Evolutionary conservation across 2,888 invertebrate species (phyloP), one percentile per base, ranked within the genome.

Genomic region (Dasysyrphus tricinctus): DNA sequence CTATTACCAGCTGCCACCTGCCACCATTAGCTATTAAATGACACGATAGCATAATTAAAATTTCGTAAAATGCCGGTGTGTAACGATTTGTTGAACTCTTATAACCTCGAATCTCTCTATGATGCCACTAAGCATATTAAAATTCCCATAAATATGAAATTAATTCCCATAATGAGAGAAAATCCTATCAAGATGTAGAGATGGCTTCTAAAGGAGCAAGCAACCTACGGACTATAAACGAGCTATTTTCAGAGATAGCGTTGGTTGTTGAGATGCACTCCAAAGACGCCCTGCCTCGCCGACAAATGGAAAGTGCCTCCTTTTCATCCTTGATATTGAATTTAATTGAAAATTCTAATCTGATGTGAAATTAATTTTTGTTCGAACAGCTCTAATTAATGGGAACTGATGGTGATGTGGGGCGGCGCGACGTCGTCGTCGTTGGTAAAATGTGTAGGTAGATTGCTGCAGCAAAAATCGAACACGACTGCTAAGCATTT

Each of bases 261-360:
- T 24, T 61, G 19, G 42, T 24, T 67, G 49, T 49, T 67, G 19
- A 72, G 70, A 42, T 78, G 82, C 78, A 74, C n/a, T 42, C 63
- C n/a, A 16, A n/a, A n/a, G 7, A n/a, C n/a, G 1, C 32, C 49
- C 5, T 16, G 32, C 32, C 65, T 0, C 24, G 24, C 14, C 14
- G 49, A 67, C 32, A 7, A 16, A 51, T 14, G 14, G 7, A n/a
- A n/a, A 51, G 49, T 54, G 14, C 19, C 70, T 47, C n/a, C 29
- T 69, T 61, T 80, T 77, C 74, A 72, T 77, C 67, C 57, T 82
- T 72, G 88, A 88, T 88, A 90, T 90, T 88, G 89, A 88, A 89
- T 90, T 91, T 91, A 91, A 91, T 91, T 91, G 91, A 91, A 91
- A 90, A 90, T 90, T 89, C 90, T 89, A 90, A 90, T 90, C 89